Evolutionary conservation across 2,888 invertebrate species (phyloP).

Genomic region (Xanthostigma xanthostigma): DNA sequence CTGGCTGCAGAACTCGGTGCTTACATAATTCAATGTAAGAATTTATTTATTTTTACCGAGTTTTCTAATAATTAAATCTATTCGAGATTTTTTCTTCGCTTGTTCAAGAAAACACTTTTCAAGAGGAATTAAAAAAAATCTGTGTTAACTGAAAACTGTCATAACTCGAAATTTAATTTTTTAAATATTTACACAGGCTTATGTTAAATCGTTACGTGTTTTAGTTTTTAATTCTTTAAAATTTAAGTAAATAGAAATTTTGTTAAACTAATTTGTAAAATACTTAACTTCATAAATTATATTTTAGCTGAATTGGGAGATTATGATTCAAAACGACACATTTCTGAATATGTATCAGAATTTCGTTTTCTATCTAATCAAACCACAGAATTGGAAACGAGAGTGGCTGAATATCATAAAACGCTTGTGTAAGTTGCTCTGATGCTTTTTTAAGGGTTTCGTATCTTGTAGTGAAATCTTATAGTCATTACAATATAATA

Average conservation of each 20-base stretch:
- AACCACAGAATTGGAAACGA: constrained; percentile 74
- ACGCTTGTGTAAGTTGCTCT: constrained; percentile 57
- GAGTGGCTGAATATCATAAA: constrained; percentile 79
- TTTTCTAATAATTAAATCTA: neutral
- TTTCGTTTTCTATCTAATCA: constrained; percentile 87
- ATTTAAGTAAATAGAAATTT: no score
- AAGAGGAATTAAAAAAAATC: no score
- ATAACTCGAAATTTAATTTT: no score
- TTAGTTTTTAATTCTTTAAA: no score
- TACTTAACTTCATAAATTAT: constrained; percentile 7
- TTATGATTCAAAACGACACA: constrained; percentile 78
- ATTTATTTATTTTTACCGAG: constrained; percentile 8
- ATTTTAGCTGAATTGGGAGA: constrained; percentile 84
- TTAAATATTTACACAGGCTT: no score
- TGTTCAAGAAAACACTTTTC: no score
- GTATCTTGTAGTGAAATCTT: neutral
- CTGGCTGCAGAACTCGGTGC: constrained; percentile 84
- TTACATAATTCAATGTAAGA: constrained; percentile 89
- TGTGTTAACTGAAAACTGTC: no score
- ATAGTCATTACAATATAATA: neutral
- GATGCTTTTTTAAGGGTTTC: neutral
- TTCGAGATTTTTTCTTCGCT: no score
- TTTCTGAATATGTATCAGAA: constrained; percentile 84
- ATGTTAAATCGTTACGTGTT: no score
- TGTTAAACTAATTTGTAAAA: neutral